Evolutionary conservation across 2,797 vertebrate species (phyloP).

Genomic region (Sebastes trivittatus): DNA sequence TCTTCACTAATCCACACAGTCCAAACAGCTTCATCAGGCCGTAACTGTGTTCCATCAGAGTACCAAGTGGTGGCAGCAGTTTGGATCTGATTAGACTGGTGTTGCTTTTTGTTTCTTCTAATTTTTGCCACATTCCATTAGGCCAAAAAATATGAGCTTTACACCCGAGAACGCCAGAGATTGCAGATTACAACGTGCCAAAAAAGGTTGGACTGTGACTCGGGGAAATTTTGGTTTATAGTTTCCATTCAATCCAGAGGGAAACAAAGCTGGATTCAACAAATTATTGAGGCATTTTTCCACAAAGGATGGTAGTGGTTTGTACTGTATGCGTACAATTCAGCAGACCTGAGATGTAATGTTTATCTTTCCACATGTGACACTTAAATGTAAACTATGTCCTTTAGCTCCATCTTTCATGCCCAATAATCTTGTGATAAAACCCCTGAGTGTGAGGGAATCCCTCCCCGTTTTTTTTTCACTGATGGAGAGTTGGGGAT

Average conservation of each 20-base stretch:
- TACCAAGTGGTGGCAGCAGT: background rate
- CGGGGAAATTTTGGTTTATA: conserved; percentile 23
- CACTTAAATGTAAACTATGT: background rate
- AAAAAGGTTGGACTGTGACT: conserved; percentile 39
- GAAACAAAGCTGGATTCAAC: conserved; percentile 42
- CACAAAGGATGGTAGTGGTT: background rate
- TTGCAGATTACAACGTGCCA: conserved; percentile 24
- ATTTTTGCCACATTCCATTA: conserved; percentile 23
- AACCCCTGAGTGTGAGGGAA: background rate
- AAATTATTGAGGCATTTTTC: conserved; percentile 18
- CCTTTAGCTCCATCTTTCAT: background rate
- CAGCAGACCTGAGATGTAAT: background rate
- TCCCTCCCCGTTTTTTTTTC: background rate
- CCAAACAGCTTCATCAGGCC: conserved; percentile 4
- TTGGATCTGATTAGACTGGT: background rate
- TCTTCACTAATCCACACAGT: conserved; percentile 17
- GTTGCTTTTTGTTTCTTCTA: background rate
- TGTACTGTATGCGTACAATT: background rate
- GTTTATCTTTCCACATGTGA: background rate
- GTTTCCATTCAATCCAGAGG: conserved; percentile 30
- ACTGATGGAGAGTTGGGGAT: background rate
- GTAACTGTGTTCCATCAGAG: background rate
- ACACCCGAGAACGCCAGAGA: conserved; percentile 8
- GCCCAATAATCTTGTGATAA: background rate
- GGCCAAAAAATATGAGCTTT: background rate